Evolutionary conservation across 2,113 vertebrate species (phyloP), one percentile per base, ranked within the genome.

Genomic region (Aplodontia rufa): DNA sequence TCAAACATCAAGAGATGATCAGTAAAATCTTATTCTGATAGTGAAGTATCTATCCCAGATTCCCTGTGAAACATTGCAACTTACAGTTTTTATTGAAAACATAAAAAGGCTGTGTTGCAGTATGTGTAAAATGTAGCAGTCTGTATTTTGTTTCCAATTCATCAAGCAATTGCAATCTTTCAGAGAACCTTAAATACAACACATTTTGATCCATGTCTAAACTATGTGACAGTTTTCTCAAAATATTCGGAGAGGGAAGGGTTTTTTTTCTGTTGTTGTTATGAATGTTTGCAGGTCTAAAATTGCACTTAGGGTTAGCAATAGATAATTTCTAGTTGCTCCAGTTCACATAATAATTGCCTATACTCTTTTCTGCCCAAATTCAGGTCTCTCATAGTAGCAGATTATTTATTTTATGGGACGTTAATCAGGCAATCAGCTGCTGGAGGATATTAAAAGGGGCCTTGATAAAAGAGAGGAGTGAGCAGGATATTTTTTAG

Each of bases 401-500:
- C 68, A 95, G 60, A 47, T 84, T 83, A n/a, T 78, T n/a, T 6
- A 62, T 94, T 87, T 92, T 92, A 92, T 83, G 45, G 47, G 72
- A 64, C 51, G 87, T 88, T 97, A 87, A 91, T 91, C 72, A 97
- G 72, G 30, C 30, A 86, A 86, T 82, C 74, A 82, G 37, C 87
- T 60, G 24, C 47, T 94, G 10, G 0, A 16, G 13, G 6, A 69
- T 87, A 80, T 83, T 90, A 87, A 87, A 94, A 84, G 51, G 2
- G 20, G 28, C 20, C 30, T 80, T 47, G 10, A 53, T 55, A 64
- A 79, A 90, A 9, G 13, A 87, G n/a, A 82, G 45, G 5, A 76
- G 6, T 69, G 32, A 75, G 78, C 37, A 20, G 30, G 79, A 94
- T 11, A 69, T 92, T 87, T 85, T 22, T 68, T 90, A 51, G 28